A percentile compares a stretch with the other conserved stretches of the same genome.
Evolutionary conservation across 2,113 vertebrate species (phyloP).

Genomic region (Misgurnus anguillicaudatus): DNA sequence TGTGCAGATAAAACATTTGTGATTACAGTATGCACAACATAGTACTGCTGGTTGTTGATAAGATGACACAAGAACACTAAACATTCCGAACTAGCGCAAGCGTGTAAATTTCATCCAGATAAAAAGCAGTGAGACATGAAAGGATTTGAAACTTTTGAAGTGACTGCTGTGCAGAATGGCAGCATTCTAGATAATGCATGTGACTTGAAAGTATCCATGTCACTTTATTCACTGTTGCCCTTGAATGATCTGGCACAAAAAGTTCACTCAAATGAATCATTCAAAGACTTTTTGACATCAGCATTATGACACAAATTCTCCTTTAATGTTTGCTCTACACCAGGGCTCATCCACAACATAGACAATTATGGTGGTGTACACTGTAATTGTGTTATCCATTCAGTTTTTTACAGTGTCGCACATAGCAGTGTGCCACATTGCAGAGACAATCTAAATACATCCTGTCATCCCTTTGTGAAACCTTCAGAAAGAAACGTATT

Average conservation of each 20-base stretch:
- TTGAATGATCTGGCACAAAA: neutral
- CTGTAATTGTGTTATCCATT: neutral
- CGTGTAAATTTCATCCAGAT: neutral
- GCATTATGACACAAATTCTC: too few relatives aligned
- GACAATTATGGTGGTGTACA: neutral
- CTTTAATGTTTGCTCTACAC: neutral
- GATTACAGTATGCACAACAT: neutral
- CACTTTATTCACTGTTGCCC: neutral
- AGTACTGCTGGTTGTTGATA: neutral
- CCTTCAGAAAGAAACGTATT: neutral
- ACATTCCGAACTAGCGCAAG: neutral
- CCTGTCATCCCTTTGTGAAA: neutral
- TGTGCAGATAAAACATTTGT: neutral
- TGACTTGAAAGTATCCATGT: neutral
- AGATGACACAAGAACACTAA: neutral
- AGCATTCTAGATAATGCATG: neutral
- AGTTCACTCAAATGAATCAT: neutral
- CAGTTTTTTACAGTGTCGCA: too few relatives aligned
- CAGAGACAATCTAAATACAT: neutral
- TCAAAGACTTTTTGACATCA: neutral
- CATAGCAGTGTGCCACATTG: neutral
- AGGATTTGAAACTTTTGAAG: neutral
- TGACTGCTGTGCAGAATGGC: neutral
- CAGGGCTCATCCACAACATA: too few relatives aligned
- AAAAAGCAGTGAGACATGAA: neutral